A percentile compares a stretch with the other conserved stretches of the same genome.
Conservation (phyloP, 2,888 invertebrate genomes). For the Bedellia somnulentella region DNA sequence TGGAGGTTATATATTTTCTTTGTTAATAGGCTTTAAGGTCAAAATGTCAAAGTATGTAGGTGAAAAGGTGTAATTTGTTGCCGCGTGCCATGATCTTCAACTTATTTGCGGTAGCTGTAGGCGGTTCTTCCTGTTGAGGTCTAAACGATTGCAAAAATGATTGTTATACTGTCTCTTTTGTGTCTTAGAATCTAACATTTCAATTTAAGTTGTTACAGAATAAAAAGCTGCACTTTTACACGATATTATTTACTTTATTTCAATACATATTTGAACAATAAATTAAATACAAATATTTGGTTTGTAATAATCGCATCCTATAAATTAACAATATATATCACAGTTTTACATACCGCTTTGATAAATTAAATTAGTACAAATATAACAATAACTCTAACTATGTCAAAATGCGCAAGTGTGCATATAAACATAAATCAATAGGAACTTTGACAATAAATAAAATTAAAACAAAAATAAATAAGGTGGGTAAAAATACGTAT, state of each 20-base stretch:
- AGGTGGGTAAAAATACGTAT: too few relatives aligned
- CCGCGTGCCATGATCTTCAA: conserved; percentile 11
- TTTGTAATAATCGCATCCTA: conserved; percentile 1
- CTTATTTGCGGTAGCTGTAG: conserved; percentile 16
- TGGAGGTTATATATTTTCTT: conserved; percentile 41
- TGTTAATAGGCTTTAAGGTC: conserved; percentile 39
- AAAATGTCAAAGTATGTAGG: conserved; percentile 21
- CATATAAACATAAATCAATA: not conserved
- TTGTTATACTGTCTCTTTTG: too few relatives aligned
- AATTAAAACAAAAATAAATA: not conserved
- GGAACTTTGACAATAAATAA: not conserved
- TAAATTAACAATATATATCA: conserved; percentile 2
- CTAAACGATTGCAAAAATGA: too few relatives aligned
- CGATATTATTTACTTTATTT: too few relatives aligned
- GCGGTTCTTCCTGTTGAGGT: conserved; percentile 11
- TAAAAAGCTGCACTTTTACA: too few relatives aligned
- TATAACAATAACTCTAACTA: too few relatives aligned
- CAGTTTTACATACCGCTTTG: conserved; percentile 3
- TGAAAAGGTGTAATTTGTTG: conserved; percentile 30
- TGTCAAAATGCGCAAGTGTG: too few relatives aligned
- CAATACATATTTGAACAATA: too few relatives aligned
- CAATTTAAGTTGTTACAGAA: too few relatives aligned
- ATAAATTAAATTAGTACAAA: not conserved
- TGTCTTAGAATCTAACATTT: too few relatives aligned
- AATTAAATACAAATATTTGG: not conserved